A percentile compares a stretch with the other conserved stretches of the same genome.
Conservation (phyloP, 2,888 invertebrate species). For the Bhutanitis thaidina region DNA sequence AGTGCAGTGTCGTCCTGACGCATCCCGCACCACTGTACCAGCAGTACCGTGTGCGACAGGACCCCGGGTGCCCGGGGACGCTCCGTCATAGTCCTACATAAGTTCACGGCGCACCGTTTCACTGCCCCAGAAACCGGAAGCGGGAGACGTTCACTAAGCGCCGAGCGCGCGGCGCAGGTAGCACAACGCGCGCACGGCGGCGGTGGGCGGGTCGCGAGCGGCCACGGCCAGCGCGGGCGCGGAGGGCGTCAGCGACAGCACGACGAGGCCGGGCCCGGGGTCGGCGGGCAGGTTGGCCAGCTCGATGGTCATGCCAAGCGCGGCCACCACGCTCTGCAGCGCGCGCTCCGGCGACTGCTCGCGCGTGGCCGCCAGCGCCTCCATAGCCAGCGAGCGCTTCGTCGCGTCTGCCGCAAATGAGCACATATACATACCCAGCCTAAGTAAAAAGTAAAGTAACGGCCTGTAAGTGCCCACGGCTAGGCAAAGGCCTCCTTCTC, state of each 20-base stretch:
- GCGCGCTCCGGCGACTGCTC: conserved; percentile 16
- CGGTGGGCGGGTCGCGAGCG: conserved; percentile 26
- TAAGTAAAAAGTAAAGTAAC: too few relatives aligned
- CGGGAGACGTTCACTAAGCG: neutral
- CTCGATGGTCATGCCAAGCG: conserved; percentile 32
- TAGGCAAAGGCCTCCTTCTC: too few relatives aligned
- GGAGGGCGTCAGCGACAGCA: conserved; percentile 35
- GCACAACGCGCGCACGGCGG: conserved; percentile 36
- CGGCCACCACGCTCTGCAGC: conserved; percentile 30
- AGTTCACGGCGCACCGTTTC: too few relatives aligned
- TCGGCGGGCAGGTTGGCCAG: conserved; percentile 7
- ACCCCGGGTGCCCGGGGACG: too few relatives aligned
- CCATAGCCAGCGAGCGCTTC: conserved; percentile 24
- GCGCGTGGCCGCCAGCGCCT: conserved; percentile 13
- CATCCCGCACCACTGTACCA: too few relatives aligned
- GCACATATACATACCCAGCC: too few relatives aligned
- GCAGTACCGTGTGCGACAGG: too few relatives aligned
- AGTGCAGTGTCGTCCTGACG: too few relatives aligned
- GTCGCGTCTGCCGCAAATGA: conserved; percentile 27
- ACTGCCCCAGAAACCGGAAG: too few relatives aligned
- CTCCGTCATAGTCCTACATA: too few relatives aligned
- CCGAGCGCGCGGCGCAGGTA: conserved; percentile 40
- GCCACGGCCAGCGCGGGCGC: conserved; percentile 40
- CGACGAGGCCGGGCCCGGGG: conserved; percentile 23
- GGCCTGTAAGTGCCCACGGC: too few relatives aligned